These are phyloP conservation scores for Sebastes diploproa DNA, from an alignment of 2,797 vertebrate species.

Conservation along the genomic window DNA sequence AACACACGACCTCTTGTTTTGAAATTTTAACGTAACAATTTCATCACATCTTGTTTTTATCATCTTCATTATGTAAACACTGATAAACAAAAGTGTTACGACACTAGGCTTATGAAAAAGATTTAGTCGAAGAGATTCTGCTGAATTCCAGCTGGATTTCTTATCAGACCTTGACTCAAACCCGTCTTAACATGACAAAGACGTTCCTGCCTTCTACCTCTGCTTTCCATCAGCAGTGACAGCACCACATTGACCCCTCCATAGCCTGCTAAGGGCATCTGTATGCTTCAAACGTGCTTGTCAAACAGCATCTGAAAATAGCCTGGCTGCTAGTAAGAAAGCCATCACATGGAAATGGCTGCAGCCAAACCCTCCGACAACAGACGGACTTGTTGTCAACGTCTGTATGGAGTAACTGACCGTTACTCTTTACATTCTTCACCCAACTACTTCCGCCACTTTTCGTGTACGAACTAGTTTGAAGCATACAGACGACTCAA, in stretches of 20 bases:
- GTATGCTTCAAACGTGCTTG: background rate
- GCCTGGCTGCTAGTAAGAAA: background rate
- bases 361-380: background rate
- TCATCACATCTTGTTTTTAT: background rate
- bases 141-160: background rate
- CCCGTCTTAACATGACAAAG: background rate
- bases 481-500: too few species aligned
- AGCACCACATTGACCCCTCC: background rate
- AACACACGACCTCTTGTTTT: background rate
- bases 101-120: background rate
- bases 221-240: background rate
- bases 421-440: too few species aligned
- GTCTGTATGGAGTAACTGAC: too few species aligned
- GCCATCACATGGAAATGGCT: background rate
- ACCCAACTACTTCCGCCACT: too few species aligned
- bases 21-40: background rate
- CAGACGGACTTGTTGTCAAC: background rate
- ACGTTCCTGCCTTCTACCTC: background rate
- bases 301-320: background rate
- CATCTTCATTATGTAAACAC: background rate
- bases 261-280: background rate
- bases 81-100: background rate
- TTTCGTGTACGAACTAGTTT: too few species aligned
- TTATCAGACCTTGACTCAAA: background rate
- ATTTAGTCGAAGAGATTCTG: background rate